Base-by-base conservation (phyloP, 2,888 invertebrate species). In the Molorchus minor region DNA sequence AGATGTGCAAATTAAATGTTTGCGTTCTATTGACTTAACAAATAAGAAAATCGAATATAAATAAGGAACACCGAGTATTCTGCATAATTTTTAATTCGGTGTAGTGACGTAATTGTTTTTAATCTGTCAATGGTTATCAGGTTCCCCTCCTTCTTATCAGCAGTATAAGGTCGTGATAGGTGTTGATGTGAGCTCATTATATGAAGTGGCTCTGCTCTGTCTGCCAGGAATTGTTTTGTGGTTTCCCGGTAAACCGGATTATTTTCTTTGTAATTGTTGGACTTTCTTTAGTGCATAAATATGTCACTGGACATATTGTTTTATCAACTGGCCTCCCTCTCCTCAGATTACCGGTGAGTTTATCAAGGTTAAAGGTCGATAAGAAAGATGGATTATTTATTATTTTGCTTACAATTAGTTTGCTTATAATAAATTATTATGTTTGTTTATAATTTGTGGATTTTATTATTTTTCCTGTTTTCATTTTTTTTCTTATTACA, bases 251-350 rank as follows among this genome's bases (percentile, higher is more conserved):
- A 40, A 40, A n/a, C 15, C 8, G 2, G 21, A 10, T 19, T n/a
- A 13, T 5, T 15, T 44, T 17, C n/a, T 20, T 36, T 19, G 30
- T 33, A 16, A 17, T 21, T 35, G 19, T 35, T 38, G 35, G 3
- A 7, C 44, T 12, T 17, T 36, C 5, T 20, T 17, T 46, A 21
- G 21, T 46, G 30, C 16, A 38, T 12, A 13, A 67, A 56, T 47
- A 61, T 65, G 58, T 58, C 62, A 38, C 46, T 67, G 33, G 65
- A 61, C 36, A 53, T 60, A 30, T 47, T 65, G 43, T 63, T 60
- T 56, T 61, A 60, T 59, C 66, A 66, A 53, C 46, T 66, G 47
- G 66, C 61, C 13, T 61, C 61, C 17, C 54, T 65, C n/a, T 61
- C 62, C 16, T 59, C 59, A 1, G 56, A 58, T 10, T 12, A 45